A percentile compares a stretch with the other conserved stretches of the same genome.
These are phyloP conservation scores for Indicator maculatus DNA, from an alignment of 2,113 vertebrate species.

Conservation along the genomic window DNA sequence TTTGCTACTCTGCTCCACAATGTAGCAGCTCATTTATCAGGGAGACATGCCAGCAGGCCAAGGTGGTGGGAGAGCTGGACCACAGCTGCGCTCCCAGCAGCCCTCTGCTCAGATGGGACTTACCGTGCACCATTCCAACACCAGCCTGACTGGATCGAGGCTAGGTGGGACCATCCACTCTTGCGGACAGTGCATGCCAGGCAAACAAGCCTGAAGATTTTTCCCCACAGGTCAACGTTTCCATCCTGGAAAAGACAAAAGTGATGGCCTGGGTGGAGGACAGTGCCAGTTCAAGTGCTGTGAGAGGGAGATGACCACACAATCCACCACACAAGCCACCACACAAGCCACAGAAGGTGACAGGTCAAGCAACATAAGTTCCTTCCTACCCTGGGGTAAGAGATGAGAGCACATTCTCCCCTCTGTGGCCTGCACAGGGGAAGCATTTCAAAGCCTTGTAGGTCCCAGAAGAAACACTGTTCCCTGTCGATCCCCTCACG, in stretches of 20 bases:
- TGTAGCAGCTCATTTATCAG: not conserved
- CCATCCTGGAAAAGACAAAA: not conserved
- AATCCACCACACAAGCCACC: not conserved
- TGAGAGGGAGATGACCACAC: not conserved
- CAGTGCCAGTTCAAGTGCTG: not conserved
- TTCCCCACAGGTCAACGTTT: not conserved
- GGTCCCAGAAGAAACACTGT: not conserved
- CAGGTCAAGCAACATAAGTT: fast-evolving
- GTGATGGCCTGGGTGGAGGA: not conserved
- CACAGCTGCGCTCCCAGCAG: not conserved
- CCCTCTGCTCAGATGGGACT: fast-evolving
- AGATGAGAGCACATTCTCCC: not conserved
- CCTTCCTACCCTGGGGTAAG: not conserved
- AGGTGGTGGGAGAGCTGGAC: not conserved
- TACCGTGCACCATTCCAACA: not conserved
- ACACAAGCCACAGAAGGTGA: not conserved
- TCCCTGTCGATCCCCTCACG: not conserved
- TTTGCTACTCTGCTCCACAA: not conserved
- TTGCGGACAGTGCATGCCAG: fast-evolving
- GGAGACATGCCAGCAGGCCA: not conserved
- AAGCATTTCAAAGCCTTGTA: not conserved
- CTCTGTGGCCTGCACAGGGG: not conserved
- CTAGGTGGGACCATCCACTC: fast-evolving
- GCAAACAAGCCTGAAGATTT: not conserved
- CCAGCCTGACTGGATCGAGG: fast-evolving